Evolutionary conservation across 2,888 invertebrate genomes (phyloP).

Genomic region (Encarsia formosa): DNA sequence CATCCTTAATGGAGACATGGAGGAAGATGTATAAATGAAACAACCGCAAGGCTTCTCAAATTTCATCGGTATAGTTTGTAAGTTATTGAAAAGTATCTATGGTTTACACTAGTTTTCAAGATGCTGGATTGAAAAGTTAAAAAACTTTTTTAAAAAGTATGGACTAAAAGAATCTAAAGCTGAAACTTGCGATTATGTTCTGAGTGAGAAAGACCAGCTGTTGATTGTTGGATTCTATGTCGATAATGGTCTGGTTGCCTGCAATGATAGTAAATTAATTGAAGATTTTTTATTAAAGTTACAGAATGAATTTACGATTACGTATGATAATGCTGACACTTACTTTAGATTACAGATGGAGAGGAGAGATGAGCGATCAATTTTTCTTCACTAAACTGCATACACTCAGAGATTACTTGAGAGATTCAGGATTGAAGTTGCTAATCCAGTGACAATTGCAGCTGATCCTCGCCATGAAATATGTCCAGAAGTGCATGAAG

Average conservation of each 20-base stretch:
- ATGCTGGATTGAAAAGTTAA: background rate
- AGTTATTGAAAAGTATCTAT: background rate
- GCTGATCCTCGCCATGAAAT: slow-evolving; percentile 19
- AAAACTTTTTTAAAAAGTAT: background rate
- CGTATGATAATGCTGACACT: slow-evolving; percentile 22
- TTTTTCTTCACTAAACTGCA: slow-evolving; percentile 15
- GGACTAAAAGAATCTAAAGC: background rate
- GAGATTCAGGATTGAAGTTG: slow-evolving; percentile 18
- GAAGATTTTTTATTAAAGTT: slow-evolving; percentile 12
- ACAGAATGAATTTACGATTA: slow-evolving; percentile 23
- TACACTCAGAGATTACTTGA: slow-evolving; percentile 25
- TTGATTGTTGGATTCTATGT: slow-evolving; percentile 1
- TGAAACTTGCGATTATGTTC: slow-evolving; percentile 5
- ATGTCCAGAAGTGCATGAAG: slow-evolving; percentile 10
- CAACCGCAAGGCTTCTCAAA: background rate
- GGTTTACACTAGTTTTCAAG: slow-evolving; percentile 3
- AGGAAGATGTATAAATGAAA: slow-evolving; percentile 30
- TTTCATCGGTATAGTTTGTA: background rate
- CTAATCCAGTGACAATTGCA: slow-evolving; percentile 18
- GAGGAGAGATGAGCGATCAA: slow-evolving; percentile 13
- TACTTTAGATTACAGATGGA: slow-evolving; percentile 26
- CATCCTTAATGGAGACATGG: slow-evolving; percentile 30
- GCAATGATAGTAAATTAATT: slow-evolving; percentile 3
- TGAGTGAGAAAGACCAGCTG: background rate
- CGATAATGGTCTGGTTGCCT: slow-evolving; percentile 12